These are phyloP conservation scores for Gopherus flavomarginatus DNA, from an alignment of 2,113 vertebrate genomes.

Conservation along the genomic window DNA sequence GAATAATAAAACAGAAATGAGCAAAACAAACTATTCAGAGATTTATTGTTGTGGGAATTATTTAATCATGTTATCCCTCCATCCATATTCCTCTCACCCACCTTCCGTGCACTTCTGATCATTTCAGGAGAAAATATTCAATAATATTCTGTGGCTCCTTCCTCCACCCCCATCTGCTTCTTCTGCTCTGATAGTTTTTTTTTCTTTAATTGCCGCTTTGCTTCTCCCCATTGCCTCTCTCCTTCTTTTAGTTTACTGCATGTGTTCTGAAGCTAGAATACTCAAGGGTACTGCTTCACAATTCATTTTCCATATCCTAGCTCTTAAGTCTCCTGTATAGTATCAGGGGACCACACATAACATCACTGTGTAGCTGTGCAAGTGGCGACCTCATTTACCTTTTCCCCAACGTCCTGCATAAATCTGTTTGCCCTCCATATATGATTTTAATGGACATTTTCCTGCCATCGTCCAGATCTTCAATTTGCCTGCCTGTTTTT, in stretches of 20 bases:
- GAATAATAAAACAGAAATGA: neutral
- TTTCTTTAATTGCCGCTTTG: no score
- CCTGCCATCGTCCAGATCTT: no score
- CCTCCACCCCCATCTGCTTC: neutral
- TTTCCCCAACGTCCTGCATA: no score
- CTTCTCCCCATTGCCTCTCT: neutral
- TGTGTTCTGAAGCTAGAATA: neutral
- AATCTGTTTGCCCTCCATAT: no score
- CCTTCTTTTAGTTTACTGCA: neutral
- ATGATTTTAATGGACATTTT: no score
- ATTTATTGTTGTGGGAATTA: neutral
- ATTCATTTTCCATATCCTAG: neutral
- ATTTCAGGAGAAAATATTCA: neutral
- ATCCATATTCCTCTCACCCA: neutral
- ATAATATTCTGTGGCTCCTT: neutral
- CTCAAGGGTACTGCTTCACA: neutral
- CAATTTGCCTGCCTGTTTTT: neutral
- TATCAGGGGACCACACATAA: no score
- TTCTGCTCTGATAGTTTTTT: neutral
- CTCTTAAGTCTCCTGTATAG: no score
- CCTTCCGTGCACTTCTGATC: neutral
- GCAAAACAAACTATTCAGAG: neutral
- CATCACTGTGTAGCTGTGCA: no score
- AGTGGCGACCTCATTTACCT: no score
- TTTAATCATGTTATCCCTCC: neutral